Evolutionary conservation across 2,888 invertebrate genomes (phyloP).

Genomic region (Epistrophe eligans): DNA sequence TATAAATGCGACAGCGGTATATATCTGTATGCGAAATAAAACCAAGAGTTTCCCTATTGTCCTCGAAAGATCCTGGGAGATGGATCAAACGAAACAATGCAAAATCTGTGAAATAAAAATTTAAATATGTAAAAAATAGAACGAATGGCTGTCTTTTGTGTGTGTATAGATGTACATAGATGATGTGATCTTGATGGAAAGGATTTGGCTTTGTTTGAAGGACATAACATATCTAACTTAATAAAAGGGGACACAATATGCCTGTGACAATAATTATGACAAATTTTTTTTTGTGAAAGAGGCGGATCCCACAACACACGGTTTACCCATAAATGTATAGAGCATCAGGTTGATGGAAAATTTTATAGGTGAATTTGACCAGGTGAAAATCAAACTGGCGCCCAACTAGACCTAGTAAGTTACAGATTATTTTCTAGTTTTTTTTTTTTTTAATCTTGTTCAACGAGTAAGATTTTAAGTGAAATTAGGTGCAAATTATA

Average conservation of each 20-base stretch:
- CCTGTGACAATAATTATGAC: constrained; percentile 70
- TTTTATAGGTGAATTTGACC: not conserved
- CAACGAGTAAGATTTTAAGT: too few species aligned
- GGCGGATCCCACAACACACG: constrained; percentile 47
- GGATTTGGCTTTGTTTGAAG: constrained; percentile 59
- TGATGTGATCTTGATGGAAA: constrained; percentile 38
- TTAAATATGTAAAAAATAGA: constrained; percentile 37
- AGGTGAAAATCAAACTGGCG: not conserved
- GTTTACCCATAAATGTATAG: constrained; percentile 5
- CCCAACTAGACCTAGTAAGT: not conserved
- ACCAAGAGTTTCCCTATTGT: constrained; percentile 71
- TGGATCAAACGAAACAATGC: constrained; percentile 73
- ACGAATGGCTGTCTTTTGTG: constrained; percentile 58
- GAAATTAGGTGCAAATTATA: too few species aligned
- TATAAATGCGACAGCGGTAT: not conserved
- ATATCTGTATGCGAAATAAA: constrained; percentile 28
- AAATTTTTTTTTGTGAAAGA: constrained; percentile 48
- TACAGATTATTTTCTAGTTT: too few species aligned
- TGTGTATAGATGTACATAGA: not conserved
- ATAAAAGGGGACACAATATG: constrained; percentile 37
- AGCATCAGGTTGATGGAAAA: constrained; percentile 47
- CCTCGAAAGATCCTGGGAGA: constrained; percentile 27
- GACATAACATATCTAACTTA: not conserved
- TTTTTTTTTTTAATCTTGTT: too few species aligned
- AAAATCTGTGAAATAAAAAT: constrained; percentile 56